Percentiles rank a stretch among this genome's conserved stretches.
Evolutionary conservation across 2,113 vertebrate species (phyloP).

Genomic region (Thryonomys swinderianus): DNA sequence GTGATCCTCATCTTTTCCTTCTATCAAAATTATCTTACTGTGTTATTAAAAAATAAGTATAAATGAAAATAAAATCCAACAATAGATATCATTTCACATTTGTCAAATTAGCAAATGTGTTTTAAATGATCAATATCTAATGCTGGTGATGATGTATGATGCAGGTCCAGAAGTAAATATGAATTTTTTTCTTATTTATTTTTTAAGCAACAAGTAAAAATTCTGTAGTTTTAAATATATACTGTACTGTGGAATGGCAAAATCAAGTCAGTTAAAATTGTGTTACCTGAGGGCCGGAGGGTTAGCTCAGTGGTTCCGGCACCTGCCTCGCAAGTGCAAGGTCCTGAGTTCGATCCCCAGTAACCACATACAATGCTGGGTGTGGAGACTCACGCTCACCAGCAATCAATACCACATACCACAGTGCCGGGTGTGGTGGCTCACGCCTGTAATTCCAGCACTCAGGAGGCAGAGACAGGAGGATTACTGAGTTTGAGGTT

Average conservation of each 20-base stretch:
- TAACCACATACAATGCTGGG: no score
- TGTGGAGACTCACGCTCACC: no score
- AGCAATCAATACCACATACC: no score
- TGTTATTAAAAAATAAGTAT: neutral
- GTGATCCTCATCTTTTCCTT: neutral
- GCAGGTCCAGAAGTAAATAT: neutral
- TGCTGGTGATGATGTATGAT: neutral
- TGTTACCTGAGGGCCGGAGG: no score
- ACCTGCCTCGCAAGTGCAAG: no score
- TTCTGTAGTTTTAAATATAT: neutral
- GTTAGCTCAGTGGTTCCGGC: no score
- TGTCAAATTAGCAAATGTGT: neutral
- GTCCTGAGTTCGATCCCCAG: no score
- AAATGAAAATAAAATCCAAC: neutral
- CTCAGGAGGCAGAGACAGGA: no score
- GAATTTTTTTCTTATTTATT: neutral
- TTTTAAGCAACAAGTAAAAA: neutral
- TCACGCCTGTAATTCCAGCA: no score
- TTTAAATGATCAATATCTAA: neutral
- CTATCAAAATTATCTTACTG: neutral
- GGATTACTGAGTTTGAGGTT: no score
- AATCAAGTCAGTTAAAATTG: neutral
- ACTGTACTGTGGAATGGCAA: neutral
- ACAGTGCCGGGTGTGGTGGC: no score
- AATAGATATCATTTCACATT: neutral